phyloP scores from a whole-genome alignment of 2,797 vertebrate genomes.

The Tiaroga cobitis region DNA sequence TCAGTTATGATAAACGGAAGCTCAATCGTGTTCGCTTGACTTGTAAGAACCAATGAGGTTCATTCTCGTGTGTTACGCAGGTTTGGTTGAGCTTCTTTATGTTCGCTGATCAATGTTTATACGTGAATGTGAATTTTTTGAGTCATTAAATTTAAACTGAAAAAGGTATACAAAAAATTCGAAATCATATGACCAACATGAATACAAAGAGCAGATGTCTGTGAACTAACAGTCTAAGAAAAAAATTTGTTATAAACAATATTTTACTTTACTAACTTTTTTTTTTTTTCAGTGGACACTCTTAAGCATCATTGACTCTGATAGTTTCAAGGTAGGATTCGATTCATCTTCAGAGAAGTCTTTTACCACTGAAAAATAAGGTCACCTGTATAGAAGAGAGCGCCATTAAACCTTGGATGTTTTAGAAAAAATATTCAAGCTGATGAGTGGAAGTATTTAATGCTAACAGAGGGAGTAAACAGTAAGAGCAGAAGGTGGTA shows the following conservation, averaged over 20 bases:
- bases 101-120: too few species aligned
- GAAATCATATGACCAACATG: not conserved
- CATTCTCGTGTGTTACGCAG: too few species aligned
- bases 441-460: conserved; percentile 24
- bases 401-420: not conserved
- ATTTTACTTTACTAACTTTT: too few species aligned
- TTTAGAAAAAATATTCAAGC: not conserved
- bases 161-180: too few species aligned
- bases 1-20: too few species aligned
- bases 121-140: too few species aligned
- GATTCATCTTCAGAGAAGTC: not conserved
- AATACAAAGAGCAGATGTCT: not conserved
- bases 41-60: too few species aligned
- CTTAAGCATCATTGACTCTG: not conserved
- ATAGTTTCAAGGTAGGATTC: not conserved
- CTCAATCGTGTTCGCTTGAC: too few species aligned
- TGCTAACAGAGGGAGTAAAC: conserved; percentile 9
- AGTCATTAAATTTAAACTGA: too few species aligned
- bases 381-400: not conserved
- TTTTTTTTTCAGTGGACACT: not conserved
- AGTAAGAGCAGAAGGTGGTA: conserved; percentile 15
- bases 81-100: too few species aligned
- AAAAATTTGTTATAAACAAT: not conserved
- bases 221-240: not conserved
- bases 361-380: not conserved